Conservation (phyloP, 2,113 vertebrate genomes). For the Camelus dromedarius region DNA sequence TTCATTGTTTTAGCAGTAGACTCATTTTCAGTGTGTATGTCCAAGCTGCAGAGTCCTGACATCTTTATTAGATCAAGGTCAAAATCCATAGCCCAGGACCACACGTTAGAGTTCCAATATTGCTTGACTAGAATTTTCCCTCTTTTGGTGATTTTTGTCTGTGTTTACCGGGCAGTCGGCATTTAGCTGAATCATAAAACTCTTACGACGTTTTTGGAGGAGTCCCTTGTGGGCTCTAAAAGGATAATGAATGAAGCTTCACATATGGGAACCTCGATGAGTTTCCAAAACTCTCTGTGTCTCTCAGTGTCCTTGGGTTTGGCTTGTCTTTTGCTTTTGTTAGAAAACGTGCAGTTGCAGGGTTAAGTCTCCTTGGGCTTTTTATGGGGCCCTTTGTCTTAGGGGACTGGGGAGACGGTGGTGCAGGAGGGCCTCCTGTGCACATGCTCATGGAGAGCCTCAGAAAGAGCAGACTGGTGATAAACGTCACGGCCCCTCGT, state of each 20-base stretch:
- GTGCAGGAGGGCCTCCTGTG: background rate
- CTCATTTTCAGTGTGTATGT: background rate
- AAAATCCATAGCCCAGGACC: background rate
- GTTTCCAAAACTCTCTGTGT: conserved; percentile 4
- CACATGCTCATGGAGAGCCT: background rate
- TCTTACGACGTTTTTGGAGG: background rate
- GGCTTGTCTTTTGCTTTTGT: conserved; percentile 4
- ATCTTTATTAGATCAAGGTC: background rate
- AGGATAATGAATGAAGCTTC: conserved; percentile 66
- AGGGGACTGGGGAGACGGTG: background rate
- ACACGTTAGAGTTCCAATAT: background rate
- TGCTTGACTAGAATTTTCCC: background rate
- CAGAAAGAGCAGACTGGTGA: conserved; percentile 47
- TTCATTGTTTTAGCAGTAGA: background rate
- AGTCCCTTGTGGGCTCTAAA: conserved; percentile 53
- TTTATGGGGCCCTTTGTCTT: conserved; percentile 4
- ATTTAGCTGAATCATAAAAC: background rate
- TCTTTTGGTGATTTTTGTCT: conserved; percentile 9
- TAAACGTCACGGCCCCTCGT: background rate
- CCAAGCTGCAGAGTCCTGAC: background rate
- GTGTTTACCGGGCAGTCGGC: background rate
- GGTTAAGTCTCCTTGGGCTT: background rate
- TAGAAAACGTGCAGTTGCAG: conserved; percentile 40
- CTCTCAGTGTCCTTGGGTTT: conserved; percentile 37
- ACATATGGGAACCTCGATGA: background rate